phyloP scores from a whole-genome alignment of 2,797 vertebrate genomes.

The Picus viridis region DNA sequence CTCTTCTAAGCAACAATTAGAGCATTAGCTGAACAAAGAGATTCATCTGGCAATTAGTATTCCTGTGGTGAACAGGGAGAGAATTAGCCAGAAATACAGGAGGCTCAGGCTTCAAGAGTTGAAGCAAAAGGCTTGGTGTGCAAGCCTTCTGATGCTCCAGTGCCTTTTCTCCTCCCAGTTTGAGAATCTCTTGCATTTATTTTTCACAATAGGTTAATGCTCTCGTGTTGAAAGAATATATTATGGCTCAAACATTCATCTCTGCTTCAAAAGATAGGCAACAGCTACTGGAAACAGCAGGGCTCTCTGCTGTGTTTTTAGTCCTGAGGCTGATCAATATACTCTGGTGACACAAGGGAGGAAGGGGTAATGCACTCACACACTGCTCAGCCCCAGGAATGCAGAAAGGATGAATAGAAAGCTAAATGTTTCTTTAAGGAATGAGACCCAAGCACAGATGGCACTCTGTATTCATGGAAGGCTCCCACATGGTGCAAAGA shows the following conservation, averaged over 20 bases:
- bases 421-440: slow-evolving; percentile 54
- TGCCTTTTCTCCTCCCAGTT: slow-evolving; percentile 9
- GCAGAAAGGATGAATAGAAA: slow-evolving; percentile 38
- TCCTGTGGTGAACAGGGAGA: slow-evolving; percentile 45
- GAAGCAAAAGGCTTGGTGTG: neutral
- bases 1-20: slow-evolving; percentile 47
- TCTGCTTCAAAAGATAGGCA: slow-evolving; percentile 60
- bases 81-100: slow-evolving; percentile 45
- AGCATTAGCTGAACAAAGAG: slow-evolving; percentile 59
- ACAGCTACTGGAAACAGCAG: slow-evolving; percentile 51
- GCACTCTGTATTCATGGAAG: slow-evolving; percentile 35
- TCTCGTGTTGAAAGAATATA: slow-evolving; percentile 26
- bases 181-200: slow-evolving; percentile 44
- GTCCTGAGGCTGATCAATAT: slow-evolving; percentile 60
- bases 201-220: slow-evolving; percentile 50
- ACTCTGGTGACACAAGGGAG: slow-evolving; percentile 16
- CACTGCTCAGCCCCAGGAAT: slow-evolving; percentile 49
- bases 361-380: slow-evolving; percentile 22
- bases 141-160: slow-evolving; percentile 27
- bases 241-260: slow-evolving; percentile 36
- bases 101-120: slow-evolving; percentile 12
- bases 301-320: slow-evolving; percentile 31
- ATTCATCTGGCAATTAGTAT: slow-evolving; percentile 65
- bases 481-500: slow-evolving; percentile 12
- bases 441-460: slow-evolving; percentile 45